phyloP scores from a whole-genome alignment of 2,888 invertebrate species.

The Bombylius major region DNA sequence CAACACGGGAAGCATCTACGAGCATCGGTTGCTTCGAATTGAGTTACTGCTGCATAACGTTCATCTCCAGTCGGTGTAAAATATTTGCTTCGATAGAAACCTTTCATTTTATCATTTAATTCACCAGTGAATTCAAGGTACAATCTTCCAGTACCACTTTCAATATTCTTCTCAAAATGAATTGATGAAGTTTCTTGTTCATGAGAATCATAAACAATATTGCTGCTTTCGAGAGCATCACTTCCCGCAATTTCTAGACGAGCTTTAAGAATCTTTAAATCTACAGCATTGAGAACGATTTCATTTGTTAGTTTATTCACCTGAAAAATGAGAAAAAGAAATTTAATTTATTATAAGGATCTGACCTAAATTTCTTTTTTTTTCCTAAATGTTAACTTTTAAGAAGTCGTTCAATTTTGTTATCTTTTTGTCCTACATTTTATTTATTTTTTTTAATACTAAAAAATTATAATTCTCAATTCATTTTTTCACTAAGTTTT shows the following conservation, averaged over 20 bases:
- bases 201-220: slow-evolving; percentile 24
- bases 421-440: too few relatives aligned
- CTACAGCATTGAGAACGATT: slow-evolving; percentile 65
- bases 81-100: slow-evolving; percentile 89
- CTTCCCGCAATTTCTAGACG: slow-evolving; percentile 41
- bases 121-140: slow-evolving; percentile 67
- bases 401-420: too few relatives aligned
- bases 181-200: slow-evolving; percentile 60
- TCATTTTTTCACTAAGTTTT: too few relatives aligned
- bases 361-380: not conserved
- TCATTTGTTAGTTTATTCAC: slow-evolving; percentile 50
- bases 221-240: slow-evolving; percentile 20
- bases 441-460: too few relatives aligned
- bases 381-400: too few relatives aligned
- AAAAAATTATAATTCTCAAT: too few relatives aligned
- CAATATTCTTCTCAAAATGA: slow-evolving; percentile 47
- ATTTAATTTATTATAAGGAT: not conserved
- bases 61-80: slow-evolving; percentile 58
- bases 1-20: slow-evolving; percentile 92
- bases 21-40: slow-evolving; percentile 85
- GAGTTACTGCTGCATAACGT: slow-evolving; percentile 77
- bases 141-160: slow-evolving; percentile 44
- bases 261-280: slow-evolving; percentile 57
- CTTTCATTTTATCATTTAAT: slow-evolving; percentile 87
- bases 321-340: slow-evolving; percentile 36